A percentile compares a stretch with the other conserved stretches of the same genome.
These are phyloP conservation scores for Hirudo medicinalis DNA, from an alignment of 1,140 invertebrate species.

Conservation along the genomic window DNA sequence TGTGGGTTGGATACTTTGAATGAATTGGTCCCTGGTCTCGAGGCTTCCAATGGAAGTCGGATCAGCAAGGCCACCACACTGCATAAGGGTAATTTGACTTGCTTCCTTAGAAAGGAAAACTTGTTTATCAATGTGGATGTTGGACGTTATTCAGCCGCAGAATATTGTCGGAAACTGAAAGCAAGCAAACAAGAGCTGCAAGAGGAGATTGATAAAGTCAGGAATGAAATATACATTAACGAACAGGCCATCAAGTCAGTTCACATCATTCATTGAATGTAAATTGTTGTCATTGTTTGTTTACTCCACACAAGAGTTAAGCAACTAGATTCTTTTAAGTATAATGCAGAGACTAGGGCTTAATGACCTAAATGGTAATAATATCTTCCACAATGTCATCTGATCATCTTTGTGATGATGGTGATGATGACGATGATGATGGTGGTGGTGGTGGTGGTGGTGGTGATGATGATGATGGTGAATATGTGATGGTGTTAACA, in stretches of 20 bases:
- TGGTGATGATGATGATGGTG: slow-evolving; percentile 2
- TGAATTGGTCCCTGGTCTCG: slow-evolving; percentile 72
- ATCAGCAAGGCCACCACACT: slow-evolving; percentile 86
- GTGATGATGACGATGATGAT: slow-evolving; percentile 2
- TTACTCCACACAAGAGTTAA: too few relatives aligned
- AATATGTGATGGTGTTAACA: not conserved
- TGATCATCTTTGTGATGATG: not conserved
- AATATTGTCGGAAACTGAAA: slow-evolving; percentile 81
- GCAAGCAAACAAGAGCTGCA: slow-evolving; percentile 69
- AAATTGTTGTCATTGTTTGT: too few relatives aligned
- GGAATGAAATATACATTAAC: slow-evolving; percentile 69
- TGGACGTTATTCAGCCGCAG: slow-evolving; percentile 48
- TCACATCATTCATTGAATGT: not conserved
- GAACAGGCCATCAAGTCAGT: slow-evolving; percentile 73
- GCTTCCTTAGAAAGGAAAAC: not conserved
- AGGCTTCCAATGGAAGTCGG: slow-evolving; percentile 77
- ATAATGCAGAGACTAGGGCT: too few relatives aligned
- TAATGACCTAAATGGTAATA: too few relatives aligned
- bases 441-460: not conserved
- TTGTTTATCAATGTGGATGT: not conserved
- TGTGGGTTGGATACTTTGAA: slow-evolving; percentile 90
- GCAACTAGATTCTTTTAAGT: too few relatives aligned
- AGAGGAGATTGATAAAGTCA: slow-evolving; percentile 72
- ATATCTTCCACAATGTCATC: too few relatives aligned
- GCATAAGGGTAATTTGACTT: slow-evolving; percentile 58